These are phyloP conservation scores for Herpailurus yagouaroundi DNA, from an alignment of 2,113 vertebrate genomes.

Conservation along the genomic window DNA sequence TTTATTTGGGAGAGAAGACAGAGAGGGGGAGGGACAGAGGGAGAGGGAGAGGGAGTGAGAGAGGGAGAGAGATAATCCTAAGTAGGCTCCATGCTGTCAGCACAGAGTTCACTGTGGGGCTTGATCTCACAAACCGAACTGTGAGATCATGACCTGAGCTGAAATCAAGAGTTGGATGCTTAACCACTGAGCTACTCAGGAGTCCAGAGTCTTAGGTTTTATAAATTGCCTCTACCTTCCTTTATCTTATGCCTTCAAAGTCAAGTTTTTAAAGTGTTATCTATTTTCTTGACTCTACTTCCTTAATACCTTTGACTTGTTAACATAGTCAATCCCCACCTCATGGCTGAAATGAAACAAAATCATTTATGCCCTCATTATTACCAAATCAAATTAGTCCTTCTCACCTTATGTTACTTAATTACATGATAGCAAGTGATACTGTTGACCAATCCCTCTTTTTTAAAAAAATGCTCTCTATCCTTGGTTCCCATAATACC, in stretches of 20 bases:
- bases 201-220: neutral
- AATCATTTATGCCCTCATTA: neutral
- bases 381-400: neutral
- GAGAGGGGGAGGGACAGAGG: no score
- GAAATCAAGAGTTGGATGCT: no score
- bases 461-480: neutral
- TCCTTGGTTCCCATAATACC: neutral
- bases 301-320: neutral
- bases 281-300: neutral
- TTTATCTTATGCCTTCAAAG: neutral
- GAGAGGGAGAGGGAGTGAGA: no score
- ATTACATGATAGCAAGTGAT: neutral
- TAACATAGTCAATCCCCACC: neutral
- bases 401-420: neutral
- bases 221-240: neutral
- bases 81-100: no score
- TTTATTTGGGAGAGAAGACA: no score
- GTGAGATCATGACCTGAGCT: no score
- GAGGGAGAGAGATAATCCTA: no score
- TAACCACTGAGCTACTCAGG: no score
- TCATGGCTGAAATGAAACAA: neutral
- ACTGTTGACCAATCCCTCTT: neutral
- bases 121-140: no score
- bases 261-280: conserved; percentile 7
- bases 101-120: no score